A percentile compares a stretch with the other conserved stretches of the same genome.
phyloP scores from a whole-genome alignment of 35 echinoderm and acorn worm species.

The Hemicentrotus pulcherrimus region DNA sequence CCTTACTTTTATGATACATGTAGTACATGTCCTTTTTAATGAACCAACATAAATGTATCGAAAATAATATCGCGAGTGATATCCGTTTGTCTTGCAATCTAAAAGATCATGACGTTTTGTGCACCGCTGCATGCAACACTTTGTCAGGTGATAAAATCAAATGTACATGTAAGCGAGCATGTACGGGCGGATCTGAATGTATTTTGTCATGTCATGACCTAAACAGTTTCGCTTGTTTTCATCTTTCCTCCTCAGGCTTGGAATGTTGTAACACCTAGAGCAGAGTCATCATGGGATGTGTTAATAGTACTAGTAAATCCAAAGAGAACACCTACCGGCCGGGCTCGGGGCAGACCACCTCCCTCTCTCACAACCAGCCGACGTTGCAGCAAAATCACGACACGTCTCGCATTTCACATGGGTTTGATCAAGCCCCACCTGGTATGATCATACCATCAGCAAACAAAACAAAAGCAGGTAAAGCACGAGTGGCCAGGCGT shows the following conservation, averaged over 20 bases:
- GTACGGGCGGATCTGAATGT: too few relatives aligned
- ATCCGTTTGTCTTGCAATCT: too few relatives aligned
- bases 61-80: too few relatives aligned
- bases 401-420: background rate
- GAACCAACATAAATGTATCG: too few relatives aligned
- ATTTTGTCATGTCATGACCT: too few relatives aligned
- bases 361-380: background rate
- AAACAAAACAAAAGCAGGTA: background rate
- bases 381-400: background rate
- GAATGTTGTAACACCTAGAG: background rate
- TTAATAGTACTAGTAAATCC: background rate
- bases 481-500: too few relatives aligned
- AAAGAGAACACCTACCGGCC: background rate
- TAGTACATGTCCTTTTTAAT: too few relatives aligned
- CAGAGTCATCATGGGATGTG: slow-evolving; percentile 16
- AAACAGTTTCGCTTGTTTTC: background rate
- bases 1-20: too few relatives aligned
- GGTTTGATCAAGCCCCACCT: background rate
- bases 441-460: background rate
- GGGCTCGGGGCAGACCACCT: background rate
- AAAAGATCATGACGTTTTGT: too few relatives aligned
- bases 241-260: background rate
- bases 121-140: too few relatives aligned
- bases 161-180: too few relatives aligned
- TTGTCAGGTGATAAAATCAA: too few relatives aligned